Evolutionary conservation across 2,113 vertebrate species (phyloP), one percentile per base, ranked within the genome.

Genomic region (Megaleporinus macrocephalus): DNA sequence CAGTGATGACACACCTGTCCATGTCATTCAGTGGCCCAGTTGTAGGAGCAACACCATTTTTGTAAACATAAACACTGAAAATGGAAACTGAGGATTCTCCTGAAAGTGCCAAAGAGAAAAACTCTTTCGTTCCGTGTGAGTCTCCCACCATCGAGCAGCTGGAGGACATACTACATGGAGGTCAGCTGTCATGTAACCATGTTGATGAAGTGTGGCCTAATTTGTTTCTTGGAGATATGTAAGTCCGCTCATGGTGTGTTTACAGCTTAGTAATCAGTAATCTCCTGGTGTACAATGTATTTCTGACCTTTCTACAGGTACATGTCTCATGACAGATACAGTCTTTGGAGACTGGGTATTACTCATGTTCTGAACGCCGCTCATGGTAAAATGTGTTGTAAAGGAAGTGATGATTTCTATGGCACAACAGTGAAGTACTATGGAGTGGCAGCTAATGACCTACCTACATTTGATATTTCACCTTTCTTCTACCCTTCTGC

Each of bases 161-260:
- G 5, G 95, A 97, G 85, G 93, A 94, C 81, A 91, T 97, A 82
- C 89, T 98, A 79, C 91, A 91, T 51, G 93, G 90, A 0, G 95
- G 95, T 26, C 87, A 88, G 24, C 80, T 90, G 20, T 97, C 96
- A 36, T 95, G 95, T 91, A 94, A 92, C 69, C 96, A 94, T 0
- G 94, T 93, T 53, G 96, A 98, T 33, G 96, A 99, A 93, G 97
- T 98, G 13, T 98, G 96, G 96, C 97, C 96, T 5, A 95, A 95
- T 78, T 93, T 99, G 82, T 96, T 95, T 88, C 90, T 98, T 81
- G 97, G 97, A 88, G 97, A 98, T 84, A 95, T 95, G 96, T 98
- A 88, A 97, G 96, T 95, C 63, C 82, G 12, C n/a, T n/a, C n/a
- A n/a, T n/a, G 36, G 29, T 15, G 12, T 71, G 49, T 81, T 20